These are phyloP conservation scores for Esox niger DNA, from an alignment of 2,113 vertebrate species.

Conservation along the genomic window DNA sequence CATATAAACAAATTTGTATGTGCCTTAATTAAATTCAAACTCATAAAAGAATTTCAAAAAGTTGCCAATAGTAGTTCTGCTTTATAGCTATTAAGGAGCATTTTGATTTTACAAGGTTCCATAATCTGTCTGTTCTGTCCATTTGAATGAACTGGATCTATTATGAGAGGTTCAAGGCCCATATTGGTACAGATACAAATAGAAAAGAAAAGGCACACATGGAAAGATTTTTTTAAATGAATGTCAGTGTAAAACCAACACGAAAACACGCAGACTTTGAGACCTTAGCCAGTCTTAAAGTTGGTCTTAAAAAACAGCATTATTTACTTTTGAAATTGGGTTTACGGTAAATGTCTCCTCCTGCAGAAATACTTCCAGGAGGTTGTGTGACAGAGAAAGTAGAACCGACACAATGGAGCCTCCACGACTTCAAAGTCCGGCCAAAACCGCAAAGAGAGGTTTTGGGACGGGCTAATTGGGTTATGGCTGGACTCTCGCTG, in stretches of 20 bases:
- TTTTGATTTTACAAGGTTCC: conserved; percentile 14
- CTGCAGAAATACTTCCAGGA: conserved; percentile 10
- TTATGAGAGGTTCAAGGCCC: conserved; percentile 9
- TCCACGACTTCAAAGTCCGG: conserved; percentile 15
- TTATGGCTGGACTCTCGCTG: conserved; percentile 31
- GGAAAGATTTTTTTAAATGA: conserved; percentile 23
- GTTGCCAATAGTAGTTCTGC: conserved; percentile 1
- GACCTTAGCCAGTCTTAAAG: conserved; percentile 1
- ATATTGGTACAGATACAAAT: background rate
- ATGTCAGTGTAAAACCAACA: conserved; percentile 34
- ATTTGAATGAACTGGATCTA: conserved; percentile 28
- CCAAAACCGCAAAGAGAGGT: conserved; percentile 24
- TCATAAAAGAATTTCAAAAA: background rate
- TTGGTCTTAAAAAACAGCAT: conserved; percentile 14
- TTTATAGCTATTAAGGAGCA: background rate
- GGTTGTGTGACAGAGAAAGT: conserved; percentile 31
- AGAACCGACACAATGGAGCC: conserved; percentile 19
- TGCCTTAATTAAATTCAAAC: conserved; percentile 1
- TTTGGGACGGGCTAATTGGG: conserved; percentile 31
- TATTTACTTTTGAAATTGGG: conserved; percentile 16
- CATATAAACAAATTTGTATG: background rate
- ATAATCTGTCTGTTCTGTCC: background rate
- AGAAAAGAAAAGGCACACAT: conserved; percentile 19
- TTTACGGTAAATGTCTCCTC: conserved; percentile 20
- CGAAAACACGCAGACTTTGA: conserved; percentile 29